These are phyloP conservation scores for Stylophora pistillata DNA, from an alignment of 64 coral and sea anemone genomes.

Conservation along the genomic window DNA sequence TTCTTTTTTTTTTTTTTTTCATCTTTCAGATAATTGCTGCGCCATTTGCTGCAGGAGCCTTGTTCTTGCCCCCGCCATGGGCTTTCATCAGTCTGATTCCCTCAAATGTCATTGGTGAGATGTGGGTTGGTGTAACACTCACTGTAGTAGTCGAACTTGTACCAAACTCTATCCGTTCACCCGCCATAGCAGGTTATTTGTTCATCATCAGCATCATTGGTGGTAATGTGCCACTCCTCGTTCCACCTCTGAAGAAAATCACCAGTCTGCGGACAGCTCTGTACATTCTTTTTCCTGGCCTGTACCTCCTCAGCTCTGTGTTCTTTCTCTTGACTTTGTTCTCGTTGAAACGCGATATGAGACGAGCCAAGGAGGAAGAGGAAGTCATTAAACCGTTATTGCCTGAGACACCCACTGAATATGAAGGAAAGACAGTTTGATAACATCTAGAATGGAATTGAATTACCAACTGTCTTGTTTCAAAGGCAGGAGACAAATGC, in stretches of 20 bases:
- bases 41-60: conserved; percentile 88
- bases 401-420: conserved; percentile 35
- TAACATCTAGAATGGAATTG: neutral
- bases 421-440: neutral
- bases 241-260: conserved; percentile 75
- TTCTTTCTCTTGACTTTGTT: conserved; percentile 93
- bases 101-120: conserved; percentile 93
- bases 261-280: conserved; percentile 77
- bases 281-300: conserved; percentile 86
- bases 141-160: conserved; percentile 96
- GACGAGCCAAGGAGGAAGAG: conserved; percentile 7
- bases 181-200: conserved; percentile 82
- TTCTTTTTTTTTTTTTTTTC: neutral
- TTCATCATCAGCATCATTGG: conserved; percentile 97
- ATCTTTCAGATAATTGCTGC: conserved; percentile 78
- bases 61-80: conserved; percentile 82
- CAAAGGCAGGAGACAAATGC: neutral
- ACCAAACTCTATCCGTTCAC: conserved; percentile 77
- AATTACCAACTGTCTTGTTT: neutral
- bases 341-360: conserved; percentile 82
- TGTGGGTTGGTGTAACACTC: conserved; percentile 97
- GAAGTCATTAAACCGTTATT: conserved; percentile 59
- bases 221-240: conserved; percentile 86
- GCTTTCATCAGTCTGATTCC: conserved; percentile 93
- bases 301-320: conserved; percentile 87